These are phyloP conservation scores for Procavia capensis DNA, from an alignment of 2,113 vertebrate species.

Conservation along the genomic window DNA sequence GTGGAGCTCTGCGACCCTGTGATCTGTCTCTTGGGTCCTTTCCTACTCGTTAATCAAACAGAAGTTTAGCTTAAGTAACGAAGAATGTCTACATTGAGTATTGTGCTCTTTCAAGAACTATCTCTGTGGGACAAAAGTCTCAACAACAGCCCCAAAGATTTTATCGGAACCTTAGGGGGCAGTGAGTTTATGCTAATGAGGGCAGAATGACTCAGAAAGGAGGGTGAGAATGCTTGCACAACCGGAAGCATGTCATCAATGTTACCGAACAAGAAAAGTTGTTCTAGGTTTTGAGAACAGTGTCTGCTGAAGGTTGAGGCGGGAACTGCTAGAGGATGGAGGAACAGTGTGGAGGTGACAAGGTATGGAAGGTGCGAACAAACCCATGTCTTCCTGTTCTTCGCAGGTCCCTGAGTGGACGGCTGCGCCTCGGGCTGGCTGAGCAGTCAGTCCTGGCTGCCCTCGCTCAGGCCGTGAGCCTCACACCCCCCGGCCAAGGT, in stretches of 20 bases:
- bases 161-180: no score
- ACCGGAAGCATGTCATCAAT: no score
- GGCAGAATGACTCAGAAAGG: no score
- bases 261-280: not conserved
- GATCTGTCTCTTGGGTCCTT: not conserved
- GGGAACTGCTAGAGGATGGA: not conserved
- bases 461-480: constrained; percentile 91
- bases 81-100: no score
- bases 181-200: no score
- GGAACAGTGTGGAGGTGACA: not conserved
- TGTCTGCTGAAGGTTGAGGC: rapidly evolving
- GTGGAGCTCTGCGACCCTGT: no score
- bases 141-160: no score
- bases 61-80: no score
- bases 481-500: constrained; percentile 93
- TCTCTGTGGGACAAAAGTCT: no score
- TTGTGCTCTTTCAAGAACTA: no score
- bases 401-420: constrained; percentile 92
- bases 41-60: not conserved
- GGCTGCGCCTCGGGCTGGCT: constrained; percentile 94
- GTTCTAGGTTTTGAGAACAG: not conserved
- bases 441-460: constrained; percentile 93
- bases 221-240: no score
- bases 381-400: not conserved
- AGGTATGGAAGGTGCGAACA: rapidly evolving